phyloP scores from a whole-genome alignment of 2,888 invertebrate species.

The Tenodera sinensis region DNA sequence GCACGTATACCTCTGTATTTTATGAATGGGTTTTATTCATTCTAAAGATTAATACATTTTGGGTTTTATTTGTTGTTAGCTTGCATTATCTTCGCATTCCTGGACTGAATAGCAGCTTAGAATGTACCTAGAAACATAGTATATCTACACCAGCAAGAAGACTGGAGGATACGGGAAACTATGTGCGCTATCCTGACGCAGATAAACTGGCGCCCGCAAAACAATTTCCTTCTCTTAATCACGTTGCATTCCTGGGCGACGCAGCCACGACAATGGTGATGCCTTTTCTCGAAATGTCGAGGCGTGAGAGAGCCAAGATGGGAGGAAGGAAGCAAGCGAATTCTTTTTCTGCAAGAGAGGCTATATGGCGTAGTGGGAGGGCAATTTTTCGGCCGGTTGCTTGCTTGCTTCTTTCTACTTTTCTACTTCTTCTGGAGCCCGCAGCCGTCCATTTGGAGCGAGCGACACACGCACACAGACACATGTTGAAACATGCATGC shows the following conservation, averaged over 20 bases:
- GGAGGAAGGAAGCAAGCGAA: not conserved
- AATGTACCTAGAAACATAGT: not conserved
- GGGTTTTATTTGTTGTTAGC: not conserved
- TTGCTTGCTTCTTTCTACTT: not conserved
- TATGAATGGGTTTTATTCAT: no score
- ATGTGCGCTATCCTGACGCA: not conserved
- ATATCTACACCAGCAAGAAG: not conserved
- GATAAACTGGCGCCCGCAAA: constrained; percentile 8
- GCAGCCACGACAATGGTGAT: not conserved
- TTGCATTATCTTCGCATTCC: not conserved
- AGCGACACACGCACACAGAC: not conserved
- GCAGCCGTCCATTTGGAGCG: not conserved
- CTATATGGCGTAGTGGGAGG: not conserved
- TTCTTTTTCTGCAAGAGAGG: not conserved
- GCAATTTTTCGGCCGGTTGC: constrained; percentile 8
- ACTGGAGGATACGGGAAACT: not conserved
- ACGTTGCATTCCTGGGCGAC: constrained; percentile 2
- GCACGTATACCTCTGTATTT: no score
- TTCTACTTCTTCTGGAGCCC: not conserved
- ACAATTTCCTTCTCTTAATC: constrained; percentile 9
- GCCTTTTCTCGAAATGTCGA: not conserved
- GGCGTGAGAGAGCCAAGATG: not conserved
- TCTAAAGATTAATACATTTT: not conserved
- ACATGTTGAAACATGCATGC: not conserved
- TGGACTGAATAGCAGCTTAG: not conserved